Evolutionary conservation across 2,113 vertebrate genomes (phyloP), one percentile per base, ranked within the genome.

Genomic region (Tachysurus fulvidraco): DNA sequence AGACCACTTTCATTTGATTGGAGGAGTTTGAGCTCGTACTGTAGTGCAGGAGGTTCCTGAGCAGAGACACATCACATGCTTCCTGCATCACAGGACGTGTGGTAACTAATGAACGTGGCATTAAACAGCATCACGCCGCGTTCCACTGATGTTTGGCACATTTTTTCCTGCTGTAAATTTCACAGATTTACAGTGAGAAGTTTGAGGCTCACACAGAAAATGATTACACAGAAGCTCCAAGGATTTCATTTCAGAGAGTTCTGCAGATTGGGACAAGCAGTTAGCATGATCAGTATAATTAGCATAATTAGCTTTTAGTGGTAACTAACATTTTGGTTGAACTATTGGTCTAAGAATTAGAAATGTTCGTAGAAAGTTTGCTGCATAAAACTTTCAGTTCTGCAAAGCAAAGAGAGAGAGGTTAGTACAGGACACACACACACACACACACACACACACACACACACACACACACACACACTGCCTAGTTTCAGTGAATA

Each of bases 51-150:
- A 36, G 30, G 59, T 78, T 52, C 28, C 84, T 79, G 13, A 71
- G 50, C 85, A 55, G 10, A 55, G 44, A 59, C 16, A n/a, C 21
- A 30, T 84, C 76, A 85, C 80, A 83, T 83, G 87, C 73, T 86
- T 74, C 69, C 50, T 81, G 17, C 60, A 57, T 81, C 65, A 81
- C 77, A 81, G 82, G 82, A 89, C 65, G 36, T 87, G 81, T 65
- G 55, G 81, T 83, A 84, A 80, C 62, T 64, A 64, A 55, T 84
- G 54, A 80, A 73, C 54, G 55, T 73, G 44, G 41, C 59, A 46
- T 84, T 12, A 28, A 74, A 74, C 0, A 21, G 23, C 21, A 19
- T 46, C 36, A 46, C 46, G 10, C 41, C 36, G 9, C 11, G 41
- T 10, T 69, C 4, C 30, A 44, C 36, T 46, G 19, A 73, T 46